A percentile compares a stretch with the other conserved stretches of the same genome.
phyloP scores from a whole-genome alignment of 2,888 invertebrate species.

The Archaeoteleia sp. region DNA sequence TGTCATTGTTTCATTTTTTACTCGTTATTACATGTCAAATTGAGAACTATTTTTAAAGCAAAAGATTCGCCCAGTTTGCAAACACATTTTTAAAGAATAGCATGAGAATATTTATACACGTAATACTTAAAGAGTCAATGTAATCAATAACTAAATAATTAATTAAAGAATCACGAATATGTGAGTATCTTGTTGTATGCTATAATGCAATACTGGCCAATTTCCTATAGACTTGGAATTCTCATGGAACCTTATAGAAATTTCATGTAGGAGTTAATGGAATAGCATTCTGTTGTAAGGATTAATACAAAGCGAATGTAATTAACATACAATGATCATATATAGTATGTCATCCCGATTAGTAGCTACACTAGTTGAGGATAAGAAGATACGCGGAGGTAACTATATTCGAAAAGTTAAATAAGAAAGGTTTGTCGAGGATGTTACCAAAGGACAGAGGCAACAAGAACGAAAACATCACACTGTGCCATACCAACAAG shows the following conservation, averaged over 20 bases:
- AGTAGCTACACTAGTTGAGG: slow-evolving; percentile 17
- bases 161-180: too few species aligned
- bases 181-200: too few species aligned
- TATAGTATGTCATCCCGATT: slow-evolving; percentile 28
- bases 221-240: too few species aligned
- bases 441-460: slow-evolving; percentile 29
- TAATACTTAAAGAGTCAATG: too few species aligned
- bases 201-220: too few species aligned
- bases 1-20: slow-evolving; percentile 27
- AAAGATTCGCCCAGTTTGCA: background rate
- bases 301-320: slow-evolving; percentile 44
- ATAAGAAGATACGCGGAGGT: slow-evolving; percentile 47
- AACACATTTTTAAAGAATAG: slow-evolving; percentile 6
- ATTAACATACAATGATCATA: slow-evolving; percentile 37
- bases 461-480: slow-evolving; percentile 64
- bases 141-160: too few species aligned
- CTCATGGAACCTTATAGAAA: slow-evolving; percentile 35
- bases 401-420: slow-evolving; percentile 39
- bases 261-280: slow-evolving; percentile 43
- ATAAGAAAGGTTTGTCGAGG: slow-evolving; percentile 32
- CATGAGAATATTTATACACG: too few species aligned
- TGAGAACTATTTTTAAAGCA: slow-evolving; percentile 12
- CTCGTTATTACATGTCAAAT: slow-evolving; percentile 20
- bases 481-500: slow-evolving; percentile 61
- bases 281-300: slow-evolving; percentile 24